Conservation (phyloP, 2,113 vertebrate genomes). For the Pluvialis apricaria region DNA sequence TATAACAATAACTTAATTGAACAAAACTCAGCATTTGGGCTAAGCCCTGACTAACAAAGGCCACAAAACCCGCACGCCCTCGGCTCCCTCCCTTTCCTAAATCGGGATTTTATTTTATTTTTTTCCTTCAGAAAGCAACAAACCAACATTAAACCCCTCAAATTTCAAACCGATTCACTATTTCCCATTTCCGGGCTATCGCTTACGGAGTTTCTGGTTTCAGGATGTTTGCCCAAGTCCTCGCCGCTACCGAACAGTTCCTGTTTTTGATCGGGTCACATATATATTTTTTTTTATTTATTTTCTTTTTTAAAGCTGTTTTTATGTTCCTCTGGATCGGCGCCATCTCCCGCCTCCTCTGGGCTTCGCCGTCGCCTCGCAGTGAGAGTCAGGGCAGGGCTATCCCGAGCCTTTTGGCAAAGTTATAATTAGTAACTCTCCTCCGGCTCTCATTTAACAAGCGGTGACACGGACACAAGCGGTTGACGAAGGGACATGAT, state of each 20-base stretch:
- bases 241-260: neutral
- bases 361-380: neutral
- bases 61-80: rapidly evolving
- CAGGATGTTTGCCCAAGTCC: neutral
- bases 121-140: neutral
- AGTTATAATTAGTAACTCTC: neutral
- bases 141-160: neutral
- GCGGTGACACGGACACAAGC: rapidly evolving
- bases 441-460: neutral
- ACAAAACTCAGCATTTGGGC: too few species aligned
- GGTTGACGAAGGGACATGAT: neutral
- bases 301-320: neutral
- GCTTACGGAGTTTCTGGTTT: neutral
- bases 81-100: neutral
- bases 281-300: too few species aligned
- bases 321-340: neutral
- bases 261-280: neutral
- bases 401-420: neutral
- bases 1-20: neutral
- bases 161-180: rapidly evolving
- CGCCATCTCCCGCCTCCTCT: neutral
- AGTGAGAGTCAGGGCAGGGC: neutral
- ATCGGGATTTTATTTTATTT: neutral
- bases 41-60: neutral
- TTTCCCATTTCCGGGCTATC: neutral